A percentile compares a stretch with the other conserved stretches of the same genome.
phyloP scores from a whole-genome alignment of 2,113 vertebrate species.

The Gasterosteus aculeatus region DNA sequence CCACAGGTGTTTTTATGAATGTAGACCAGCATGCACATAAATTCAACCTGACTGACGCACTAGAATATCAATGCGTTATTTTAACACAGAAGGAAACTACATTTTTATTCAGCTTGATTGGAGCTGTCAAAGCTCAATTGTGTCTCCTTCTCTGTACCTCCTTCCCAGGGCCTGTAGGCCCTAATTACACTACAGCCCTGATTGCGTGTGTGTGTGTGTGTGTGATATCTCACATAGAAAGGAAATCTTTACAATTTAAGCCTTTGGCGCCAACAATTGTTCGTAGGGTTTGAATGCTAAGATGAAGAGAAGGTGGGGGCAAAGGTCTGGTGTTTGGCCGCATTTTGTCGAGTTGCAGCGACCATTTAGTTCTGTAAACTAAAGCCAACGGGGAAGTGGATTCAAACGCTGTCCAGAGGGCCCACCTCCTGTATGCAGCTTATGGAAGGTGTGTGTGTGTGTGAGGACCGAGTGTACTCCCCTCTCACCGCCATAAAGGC shows the following conservation, averaged over 20 bases:
- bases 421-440: too few relatives aligned
- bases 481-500: neutral
- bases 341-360: neutral
- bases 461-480: constrained; percentile 10
- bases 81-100: too few relatives aligned
- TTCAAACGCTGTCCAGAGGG: neutral
- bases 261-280: neutral
- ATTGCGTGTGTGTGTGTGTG: neutral
- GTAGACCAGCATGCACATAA: neutral
- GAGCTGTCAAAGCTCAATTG: constrained; percentile 40
- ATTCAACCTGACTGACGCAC: neutral
- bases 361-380: neutral
- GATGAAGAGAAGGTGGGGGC: neutral
- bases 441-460: neutral
- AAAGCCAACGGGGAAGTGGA: neutral
- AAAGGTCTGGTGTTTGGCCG: neutral
- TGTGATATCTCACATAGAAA: neutral
- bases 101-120: constrained; percentile 50
- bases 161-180: constrained; percentile 24
- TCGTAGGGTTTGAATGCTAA: neutral
- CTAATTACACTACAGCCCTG: constrained; percentile 8
- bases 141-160: constrained; percentile 15
- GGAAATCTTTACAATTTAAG: constrained; percentile 7
- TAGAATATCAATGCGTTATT: constrained; percentile 31
- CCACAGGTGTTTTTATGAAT: neutral